These are phyloP conservation scores for Chrysolina americana DNA, from an alignment of 2,888 invertebrate species.

Conservation along the genomic window DNA sequence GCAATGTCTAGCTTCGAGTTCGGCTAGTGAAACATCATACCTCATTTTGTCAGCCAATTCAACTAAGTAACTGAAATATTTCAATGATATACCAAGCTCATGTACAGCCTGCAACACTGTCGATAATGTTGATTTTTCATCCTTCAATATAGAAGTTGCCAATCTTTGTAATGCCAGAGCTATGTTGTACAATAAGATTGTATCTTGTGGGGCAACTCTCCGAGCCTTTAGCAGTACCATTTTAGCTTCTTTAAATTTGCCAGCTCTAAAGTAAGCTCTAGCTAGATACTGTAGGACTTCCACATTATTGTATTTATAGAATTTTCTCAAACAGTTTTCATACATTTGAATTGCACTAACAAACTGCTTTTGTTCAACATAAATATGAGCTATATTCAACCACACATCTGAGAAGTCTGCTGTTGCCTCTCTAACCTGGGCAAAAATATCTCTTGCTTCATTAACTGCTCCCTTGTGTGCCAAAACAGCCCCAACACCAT, in stretches of 20 bases:
- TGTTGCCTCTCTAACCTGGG: constrained; percentile 98
- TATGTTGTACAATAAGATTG: constrained; percentile 93
- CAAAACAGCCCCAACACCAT: constrained; percentile 96
- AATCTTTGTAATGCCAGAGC: constrained; percentile 93
- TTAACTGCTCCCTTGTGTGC: constrained; percentile 94
- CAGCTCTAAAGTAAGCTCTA: constrained; percentile 92
- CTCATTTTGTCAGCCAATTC: constrained; percentile 84
- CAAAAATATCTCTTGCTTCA: constrained; percentile 98
- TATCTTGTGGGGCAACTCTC: constrained; percentile 94
- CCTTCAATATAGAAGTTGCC: constrained; percentile 92
- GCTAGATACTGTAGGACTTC: constrained; percentile 97
- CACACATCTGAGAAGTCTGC: constrained; percentile 99
- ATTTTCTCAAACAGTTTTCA: constrained; percentile 98
- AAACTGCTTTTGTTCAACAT: constrained; percentile 97
- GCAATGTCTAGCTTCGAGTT: constrained; percentile 90
- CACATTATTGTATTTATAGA: constrained; percentile 94
- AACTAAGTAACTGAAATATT: constrained; percentile 87
- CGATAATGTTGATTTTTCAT: constrained; percentile 92
- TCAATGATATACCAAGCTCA: constrained; percentile 93
- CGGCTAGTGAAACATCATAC: constrained; percentile 85
- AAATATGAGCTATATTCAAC: constrained; percentile 99
- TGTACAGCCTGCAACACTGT: constrained; percentile 94
- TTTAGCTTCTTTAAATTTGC: constrained; percentile 90
- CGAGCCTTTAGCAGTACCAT: constrained; percentile 90
- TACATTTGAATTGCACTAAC: constrained; percentile 99